Percentiles rank a stretch among this genome's conserved stretches.
phyloP scores from a whole-genome alignment of 2,797 vertebrate genomes.

The Agapornis canus region DNA sequence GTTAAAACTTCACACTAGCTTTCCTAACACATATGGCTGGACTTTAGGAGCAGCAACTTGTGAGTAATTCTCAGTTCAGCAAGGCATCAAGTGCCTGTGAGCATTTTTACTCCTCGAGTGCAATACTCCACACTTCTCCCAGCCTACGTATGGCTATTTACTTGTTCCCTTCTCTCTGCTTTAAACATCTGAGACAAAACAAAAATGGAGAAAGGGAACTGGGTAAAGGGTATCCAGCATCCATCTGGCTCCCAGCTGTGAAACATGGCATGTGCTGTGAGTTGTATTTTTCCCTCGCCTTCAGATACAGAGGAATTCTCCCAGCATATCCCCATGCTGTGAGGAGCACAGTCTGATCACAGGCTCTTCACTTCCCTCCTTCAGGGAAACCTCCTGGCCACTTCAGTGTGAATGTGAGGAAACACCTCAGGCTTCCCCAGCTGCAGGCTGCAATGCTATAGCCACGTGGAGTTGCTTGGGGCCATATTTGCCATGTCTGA shows the following conservation, averaged over 20 bases:
- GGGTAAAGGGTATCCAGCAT: background rate
- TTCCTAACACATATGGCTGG: background rate
- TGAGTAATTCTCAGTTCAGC: background rate
- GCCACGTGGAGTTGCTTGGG: slow-evolving; percentile 1
- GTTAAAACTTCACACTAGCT: slow-evolving; percentile 9
- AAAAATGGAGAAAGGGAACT: background rate
- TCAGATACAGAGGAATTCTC: background rate
- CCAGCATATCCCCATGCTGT: background rate
- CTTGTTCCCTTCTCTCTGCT: background rate
- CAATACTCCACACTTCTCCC: background rate
- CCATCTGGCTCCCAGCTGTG: background rate
- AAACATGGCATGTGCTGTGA: background rate
- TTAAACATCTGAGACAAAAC: background rate
- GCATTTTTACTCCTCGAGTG: background rate
- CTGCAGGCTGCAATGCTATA: background rate
- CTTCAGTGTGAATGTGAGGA: background rate
- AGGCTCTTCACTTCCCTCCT: background rate
- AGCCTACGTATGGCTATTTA: background rate
- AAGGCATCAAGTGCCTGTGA: background rate
- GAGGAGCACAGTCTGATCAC: background rate
- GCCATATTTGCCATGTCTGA: slow-evolving; percentile 65
- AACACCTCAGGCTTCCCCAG: background rate
- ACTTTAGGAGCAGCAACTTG: background rate
- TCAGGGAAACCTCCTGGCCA: background rate
- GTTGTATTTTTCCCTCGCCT: background rate